Evolutionary conservation across 2,797 vertebrate genomes (phyloP), one percentile per base, ranked within the genome.

Genomic region (Lagocephalus sceleratus): DNA sequence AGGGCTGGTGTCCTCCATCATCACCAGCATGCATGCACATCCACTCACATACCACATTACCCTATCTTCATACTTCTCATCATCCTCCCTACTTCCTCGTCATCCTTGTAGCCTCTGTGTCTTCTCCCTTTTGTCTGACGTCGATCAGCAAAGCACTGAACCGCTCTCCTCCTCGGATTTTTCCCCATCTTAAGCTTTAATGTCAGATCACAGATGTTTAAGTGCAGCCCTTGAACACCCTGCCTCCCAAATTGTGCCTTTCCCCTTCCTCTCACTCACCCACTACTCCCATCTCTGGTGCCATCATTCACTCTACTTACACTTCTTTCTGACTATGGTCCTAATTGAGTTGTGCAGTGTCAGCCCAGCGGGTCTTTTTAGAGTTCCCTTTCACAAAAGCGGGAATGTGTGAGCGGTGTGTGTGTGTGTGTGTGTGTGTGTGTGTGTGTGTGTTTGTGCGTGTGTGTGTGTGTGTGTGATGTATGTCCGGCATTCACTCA

Each of bases 301-400:
- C 67, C 71, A 71, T 85, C 71, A 76, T 41, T 86, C 78, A 75
- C 64, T 71, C 69, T 17, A 38, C 67, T 75, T 70, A 68, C 63
- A 67, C 69, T 74, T 63, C 62, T 73, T 63, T 71, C 59, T 69
- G 66, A 80, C 73, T 79, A 63, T 66, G 43, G 38, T 65, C 68
- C 72, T 85, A 82, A 87, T 81, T 74, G 78, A 87, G 76, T 71
- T 77, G 74, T 80, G 70, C 71, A 73, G 78, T 79, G 73, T 84
- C 77, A 74, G 56, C 43, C 67, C 55, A 60, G 63, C 68, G 63
- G 57, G 60, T 47, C 57, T 26, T 53, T 64, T 75, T 66, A 76
- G 66, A 79, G 57, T 71, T 66, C 60, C 54, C 60, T 85, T 77
- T 80, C 60, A 80, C 55, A 48, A 67, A 66, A 79, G 71, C 63